A percentile compares a stretch with the other conserved stretches of the same genome.
Conservation (phyloP, 30 jellyfish, hydroid and myxozoan genomes). For the Hydra vulgaris region DNA sequence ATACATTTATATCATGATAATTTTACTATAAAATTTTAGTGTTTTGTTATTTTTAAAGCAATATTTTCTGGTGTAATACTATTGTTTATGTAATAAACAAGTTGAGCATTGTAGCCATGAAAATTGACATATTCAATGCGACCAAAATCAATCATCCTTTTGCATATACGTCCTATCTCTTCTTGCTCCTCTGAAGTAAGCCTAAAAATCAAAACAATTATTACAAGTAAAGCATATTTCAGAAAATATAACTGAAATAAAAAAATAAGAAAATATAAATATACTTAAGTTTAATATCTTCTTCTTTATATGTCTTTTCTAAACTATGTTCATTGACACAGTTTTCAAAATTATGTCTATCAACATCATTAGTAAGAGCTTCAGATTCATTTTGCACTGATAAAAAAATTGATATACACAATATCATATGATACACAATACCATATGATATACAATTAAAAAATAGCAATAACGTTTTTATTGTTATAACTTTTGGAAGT, state of each 20-base stretch:
- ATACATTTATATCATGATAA: too few relatives aligned
- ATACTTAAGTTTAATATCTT: not conserved
- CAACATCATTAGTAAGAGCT: not conserved
- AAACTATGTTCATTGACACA: not conserved
- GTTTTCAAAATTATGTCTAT: too few relatives aligned
- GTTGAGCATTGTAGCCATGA: constrained; percentile 43
- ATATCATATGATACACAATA: too few relatives aligned
- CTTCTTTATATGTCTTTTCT: not conserved
- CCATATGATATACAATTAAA: too few relatives aligned
- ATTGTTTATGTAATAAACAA: constrained; percentile 32
- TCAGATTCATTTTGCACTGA: not conserved
- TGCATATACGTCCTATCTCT: constrained; percentile 61
- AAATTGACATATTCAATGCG: constrained; percentile 39
- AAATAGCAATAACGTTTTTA: too few relatives aligned
- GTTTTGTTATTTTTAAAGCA: constrained; percentile 35
- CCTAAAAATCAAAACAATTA: not conserved
- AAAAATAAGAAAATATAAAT: too few relatives aligned
- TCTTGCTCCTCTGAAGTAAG: constrained; percentile 40
- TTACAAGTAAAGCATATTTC: not conserved
- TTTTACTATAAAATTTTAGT: too few relatives aligned
- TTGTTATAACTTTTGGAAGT: too few relatives aligned
- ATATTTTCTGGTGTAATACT: constrained; percentile 78
- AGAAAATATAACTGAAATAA: not conserved
- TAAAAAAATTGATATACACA: not conserved
- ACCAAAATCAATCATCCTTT: constrained; percentile 69